A percentile compares a stretch with the other conserved stretches of the same genome.
Conservation (phyloP, 1,140 invertebrate genomes). For the Aphaenogaster rudis region DNA sequence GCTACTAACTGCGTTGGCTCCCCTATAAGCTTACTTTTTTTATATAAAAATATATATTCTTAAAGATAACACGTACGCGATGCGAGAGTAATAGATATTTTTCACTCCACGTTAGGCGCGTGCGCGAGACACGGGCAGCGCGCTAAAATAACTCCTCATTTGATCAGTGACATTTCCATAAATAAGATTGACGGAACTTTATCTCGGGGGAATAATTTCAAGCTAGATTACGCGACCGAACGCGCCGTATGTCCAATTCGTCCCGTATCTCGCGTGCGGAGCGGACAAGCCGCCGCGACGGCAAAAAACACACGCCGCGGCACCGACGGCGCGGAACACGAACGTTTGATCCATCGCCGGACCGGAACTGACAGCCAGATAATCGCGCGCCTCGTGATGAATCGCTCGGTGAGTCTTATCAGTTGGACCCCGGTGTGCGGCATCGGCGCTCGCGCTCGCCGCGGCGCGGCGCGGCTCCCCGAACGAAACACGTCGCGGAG, state of each 20-base stretch:
- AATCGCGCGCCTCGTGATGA: conserved; percentile 73
- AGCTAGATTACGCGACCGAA: conserved; percentile 16
- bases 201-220: conserved; percentile 53
- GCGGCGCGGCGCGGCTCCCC: not conserved
- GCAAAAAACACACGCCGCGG: conserved; percentile 49
- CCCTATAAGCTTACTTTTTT: too few species aligned
- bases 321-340: conserved; percentile 7
- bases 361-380: conserved; percentile 73
- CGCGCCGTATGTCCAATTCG: conserved; percentile 5
- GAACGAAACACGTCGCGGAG: conserved; percentile 59
- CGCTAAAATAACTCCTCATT: conserved; percentile 23
- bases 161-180: conserved; percentile 15
- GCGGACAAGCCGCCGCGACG: conserved; percentile 28
- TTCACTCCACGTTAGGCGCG: not conserved
- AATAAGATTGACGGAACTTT: conserved; percentile 43
- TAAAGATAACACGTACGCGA: not conserved
- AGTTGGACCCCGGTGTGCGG: conserved; percentile 26
- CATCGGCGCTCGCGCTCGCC: conserved; percentile 44
- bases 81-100: not conserved
- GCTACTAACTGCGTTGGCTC: too few species aligned
- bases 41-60: not conserved
- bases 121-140: not conserved
- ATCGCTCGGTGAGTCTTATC: conserved; percentile 67
- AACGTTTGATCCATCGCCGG: conserved; percentile 69
- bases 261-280: conserved; percentile 9